Base-by-base conservation (phyloP, 2,888 invertebrate species). In the Cordylochernes scorpioides region DNA sequence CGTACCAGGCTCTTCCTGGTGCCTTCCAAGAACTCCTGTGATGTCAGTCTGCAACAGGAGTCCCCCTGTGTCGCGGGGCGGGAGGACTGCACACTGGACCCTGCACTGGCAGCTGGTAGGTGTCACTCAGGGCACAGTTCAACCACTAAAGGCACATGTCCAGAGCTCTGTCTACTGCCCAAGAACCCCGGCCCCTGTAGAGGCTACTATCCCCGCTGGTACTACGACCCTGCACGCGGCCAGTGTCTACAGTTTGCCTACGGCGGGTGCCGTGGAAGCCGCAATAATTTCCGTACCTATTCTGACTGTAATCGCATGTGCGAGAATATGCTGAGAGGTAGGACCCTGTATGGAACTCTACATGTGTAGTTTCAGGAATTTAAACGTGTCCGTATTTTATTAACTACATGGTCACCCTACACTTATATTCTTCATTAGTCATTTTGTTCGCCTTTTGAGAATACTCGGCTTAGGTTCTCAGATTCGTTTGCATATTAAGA, bases 181-280 rank as follows among this genome's bases (percentile, higher is more conserved):
- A 60, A 66, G 15, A 72, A 77, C 42, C 54, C 58, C 16, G 94
- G 91, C 2, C 78, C 78, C 2, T 94, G 94, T 51, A 65, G 73
- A 32, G 86, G 78, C 1, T 62, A 65, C 46, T 82, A 75, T 55
- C 67, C n/a, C 44, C 67, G 88, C 32, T 97, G 78, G 71, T 69
- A 73, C 55, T 88, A 68, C 51, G 73, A 88, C 51, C 58, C 60
- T 15, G 50, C 60, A 15, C 60, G 60, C 19, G 64, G 65, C 15
- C 60, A 61, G 16, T 91, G 91, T 49, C 67, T 68, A 44, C 64
- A 72, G 4, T 91, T 88, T 54, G 62, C 62, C 30, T 88, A 70
- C 56, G 71, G 71, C 15, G 86, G 84, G 21, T 91, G 91, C 49
- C 69, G 73, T 26, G 77, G 72, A 2, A 86, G 82, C 50, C 62